Evolutionary conservation across 30 jellyfish, hydroid and myxozoan species (phyloP), one percentile per base, ranked within the genome.

Genomic region (Nemopilema nomurai): DNA sequence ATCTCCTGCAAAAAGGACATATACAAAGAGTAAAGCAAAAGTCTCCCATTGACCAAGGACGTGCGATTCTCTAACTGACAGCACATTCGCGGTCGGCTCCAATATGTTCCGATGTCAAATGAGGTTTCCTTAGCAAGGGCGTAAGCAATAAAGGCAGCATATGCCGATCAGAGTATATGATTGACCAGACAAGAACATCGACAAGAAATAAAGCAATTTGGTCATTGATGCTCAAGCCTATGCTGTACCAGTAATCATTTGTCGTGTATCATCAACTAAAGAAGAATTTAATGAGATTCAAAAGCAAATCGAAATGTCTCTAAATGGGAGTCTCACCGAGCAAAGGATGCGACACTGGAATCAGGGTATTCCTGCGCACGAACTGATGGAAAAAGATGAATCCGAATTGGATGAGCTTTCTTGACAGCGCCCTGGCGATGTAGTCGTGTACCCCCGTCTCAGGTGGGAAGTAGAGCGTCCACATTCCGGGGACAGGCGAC

Each of bases 261-360:
- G 6, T 6, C 13, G 57, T 13, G 13, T 3, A 41, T 41, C 6
- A 3, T 41, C 57, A 41, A 41, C 57, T 41, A 13, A 41, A 41
- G 9, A 41, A 41, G 57, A 41, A 41, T 41, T 41, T 3, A 13
- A 41, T 41, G 57, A 41, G 57, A 41, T 41, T n/a, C n/a, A n/a
- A n/a, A n/a, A n/a, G n/a, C n/a, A n/a, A n/a, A n/a, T n/a, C n/a
- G n/a, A n/a, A n/a, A n/a, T n/a, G n/a, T n/a, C n/a, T n/a, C n/a
- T 52, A 52, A 16, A 16, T 16, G 16, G 18, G n/a, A n/a, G n/a
- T 41, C 96, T 74, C 67, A 90, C 97, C 97, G 16, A 71, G 73
- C 49, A 81, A 51, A 18, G 97, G 97, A 62, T 90, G 91, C 1
- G 88, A 76, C 28, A 85, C 84, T 0, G 97, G 97, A 27, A 90